A percentile compares a stretch with the other conserved stretches of the same genome.
Conservation (phyloP, 2,888 invertebrate genomes). For the Nasonia oneida region DNA sequence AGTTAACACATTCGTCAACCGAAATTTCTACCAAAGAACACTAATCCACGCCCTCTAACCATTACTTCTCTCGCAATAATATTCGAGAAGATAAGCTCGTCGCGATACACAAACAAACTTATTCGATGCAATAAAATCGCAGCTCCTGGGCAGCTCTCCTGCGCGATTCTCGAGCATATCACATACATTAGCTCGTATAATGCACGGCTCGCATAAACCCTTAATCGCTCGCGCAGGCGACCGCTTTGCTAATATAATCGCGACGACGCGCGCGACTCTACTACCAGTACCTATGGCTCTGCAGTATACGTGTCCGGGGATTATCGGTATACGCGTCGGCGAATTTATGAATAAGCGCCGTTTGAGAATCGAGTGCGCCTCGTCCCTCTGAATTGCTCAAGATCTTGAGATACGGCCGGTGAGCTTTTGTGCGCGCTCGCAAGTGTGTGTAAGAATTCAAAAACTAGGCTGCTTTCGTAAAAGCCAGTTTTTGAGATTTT, state of each 20-base stretch:
- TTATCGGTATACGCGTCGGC: conserved; percentile 6
- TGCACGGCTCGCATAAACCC: conserved; percentile 17
- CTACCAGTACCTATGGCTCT: neutral
- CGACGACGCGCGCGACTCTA: neutral
- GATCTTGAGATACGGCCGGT: neutral
- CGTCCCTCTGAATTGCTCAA: no score
- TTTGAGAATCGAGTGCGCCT: neutral
- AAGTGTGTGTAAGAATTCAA: neutral
- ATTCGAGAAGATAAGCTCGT: conserved; percentile 9
- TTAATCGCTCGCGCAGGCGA: neutral
- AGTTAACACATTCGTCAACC: no score
- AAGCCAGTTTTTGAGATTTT: neutral
- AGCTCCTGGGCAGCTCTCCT: neutral
- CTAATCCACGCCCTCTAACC: neutral
- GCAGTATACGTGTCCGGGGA: neutral
- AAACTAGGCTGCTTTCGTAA: neutral
- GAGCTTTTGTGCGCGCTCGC: neutral
- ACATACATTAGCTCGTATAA: neutral
- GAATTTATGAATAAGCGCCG: neutral
- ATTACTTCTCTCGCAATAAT: neutral
- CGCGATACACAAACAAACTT: conserved; percentile 18
- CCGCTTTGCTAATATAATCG: conserved; percentile 10
- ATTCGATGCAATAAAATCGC: conserved; percentile 30
- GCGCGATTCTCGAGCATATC: neutral
- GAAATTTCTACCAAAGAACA: neutral